These are phyloP conservation scores for Eupithecia dodoneata DNA, from an alignment of 2,888 invertebrate genomes.

Conservation along the genomic window DNA sequence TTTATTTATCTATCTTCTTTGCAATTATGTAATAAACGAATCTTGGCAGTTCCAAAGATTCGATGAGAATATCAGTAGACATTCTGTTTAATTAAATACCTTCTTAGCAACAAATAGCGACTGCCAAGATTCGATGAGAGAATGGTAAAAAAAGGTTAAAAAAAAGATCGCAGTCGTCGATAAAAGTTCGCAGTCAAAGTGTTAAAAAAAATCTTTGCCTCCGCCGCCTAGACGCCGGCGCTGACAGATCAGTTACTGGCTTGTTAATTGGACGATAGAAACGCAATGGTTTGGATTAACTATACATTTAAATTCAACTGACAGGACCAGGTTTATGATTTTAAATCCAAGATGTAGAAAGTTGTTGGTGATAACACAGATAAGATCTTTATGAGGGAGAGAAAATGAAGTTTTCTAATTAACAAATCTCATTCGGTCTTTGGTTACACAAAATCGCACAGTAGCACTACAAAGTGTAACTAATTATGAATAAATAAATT, in stretches of 20 bases:
- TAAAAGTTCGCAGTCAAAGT: too few species aligned
- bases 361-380: background rate
- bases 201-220: background rate
- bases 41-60: background rate
- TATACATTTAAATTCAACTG: conserved; percentile 17
- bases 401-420: background rate
- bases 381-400: background rate
- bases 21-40: background rate
- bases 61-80: background rate
- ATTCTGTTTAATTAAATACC: too few species aligned
- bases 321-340: conserved; percentile 9
- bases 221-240: background rate
- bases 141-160: too few species aligned
- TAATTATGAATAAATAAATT: too few species aligned
- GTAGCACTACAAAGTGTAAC: too few species aligned
- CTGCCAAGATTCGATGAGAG: too few species aligned
- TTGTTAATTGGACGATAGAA: conserved; percentile 11
- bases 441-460: background rate
- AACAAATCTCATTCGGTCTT: background rate
- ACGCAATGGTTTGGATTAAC: background rate
- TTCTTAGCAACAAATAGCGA: too few species aligned
- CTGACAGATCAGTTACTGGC: background rate
- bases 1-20: background rate
- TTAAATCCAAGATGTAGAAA: conserved; percentile 2
- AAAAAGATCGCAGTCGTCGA: too few species aligned